A percentile compares a stretch with the other conserved stretches of the same genome.
Evolutionary conservation across 1,140 invertebrate species (phyloP).

Genomic region (Ruditapes philippinarum): DNA sequence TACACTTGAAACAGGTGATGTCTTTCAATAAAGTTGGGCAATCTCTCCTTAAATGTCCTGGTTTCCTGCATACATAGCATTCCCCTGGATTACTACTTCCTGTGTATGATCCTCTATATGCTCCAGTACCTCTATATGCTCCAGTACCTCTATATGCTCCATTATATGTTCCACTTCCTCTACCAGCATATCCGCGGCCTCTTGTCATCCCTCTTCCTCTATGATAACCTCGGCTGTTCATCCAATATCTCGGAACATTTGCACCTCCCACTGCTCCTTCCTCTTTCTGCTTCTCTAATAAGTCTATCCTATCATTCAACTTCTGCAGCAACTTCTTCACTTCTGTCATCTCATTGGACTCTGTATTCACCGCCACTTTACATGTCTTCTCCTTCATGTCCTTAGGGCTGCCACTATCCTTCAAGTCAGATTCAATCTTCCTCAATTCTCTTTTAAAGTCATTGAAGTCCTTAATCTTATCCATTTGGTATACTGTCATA

Average conservation of each 20-base stretch:
- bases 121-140: neutral
- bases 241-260: neutral
- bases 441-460: constrained; percentile 35
- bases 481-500: neutral
- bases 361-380: neutral
- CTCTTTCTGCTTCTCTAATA: neutral
- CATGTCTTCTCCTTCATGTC: neutral
- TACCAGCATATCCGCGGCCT: no score
- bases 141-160: neutral
- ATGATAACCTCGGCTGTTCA: neutral
- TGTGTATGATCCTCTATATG: no score
- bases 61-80: neutral
- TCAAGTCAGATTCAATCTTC: constrained; percentile 23
- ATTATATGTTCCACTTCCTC: neutral
- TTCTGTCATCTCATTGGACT: constrained; percentile 17
- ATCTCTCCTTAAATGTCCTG: constrained; percentile 12
- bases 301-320: constrained; percentile 31
- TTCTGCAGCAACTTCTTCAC: neutral
- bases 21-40: neutral
- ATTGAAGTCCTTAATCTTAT: neutral
- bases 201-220: neutral
- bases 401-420: neutral
- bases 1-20: constrained; percentile 4
- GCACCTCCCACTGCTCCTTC: no score
- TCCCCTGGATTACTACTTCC: no score